Conservation (phyloP, 2,797 vertebrate genomes). For the Eospalax fontanierii region DNA sequence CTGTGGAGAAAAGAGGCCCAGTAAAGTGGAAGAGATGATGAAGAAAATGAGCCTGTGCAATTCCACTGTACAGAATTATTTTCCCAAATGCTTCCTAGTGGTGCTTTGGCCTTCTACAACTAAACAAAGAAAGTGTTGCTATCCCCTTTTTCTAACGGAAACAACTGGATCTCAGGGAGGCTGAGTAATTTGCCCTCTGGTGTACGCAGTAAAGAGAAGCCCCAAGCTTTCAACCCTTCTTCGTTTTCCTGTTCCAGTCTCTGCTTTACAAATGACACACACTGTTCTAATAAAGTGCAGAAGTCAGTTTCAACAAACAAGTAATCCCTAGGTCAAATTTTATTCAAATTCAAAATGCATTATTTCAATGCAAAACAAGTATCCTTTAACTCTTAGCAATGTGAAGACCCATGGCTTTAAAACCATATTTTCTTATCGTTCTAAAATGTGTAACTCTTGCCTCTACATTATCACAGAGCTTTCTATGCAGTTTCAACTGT, state of each 20-base stretch:
- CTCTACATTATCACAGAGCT: not conserved
- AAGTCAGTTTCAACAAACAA: not conserved
- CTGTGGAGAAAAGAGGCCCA: not conserved
- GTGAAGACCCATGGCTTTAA: not conserved
- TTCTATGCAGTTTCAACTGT: not conserved
- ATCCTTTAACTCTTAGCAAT: not conserved
- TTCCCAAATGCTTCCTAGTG: not conserved
- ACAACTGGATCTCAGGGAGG: not conserved
- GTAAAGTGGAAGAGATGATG: not conserved
- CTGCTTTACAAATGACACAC: not conserved
- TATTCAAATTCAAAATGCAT: constrained; percentile 6
- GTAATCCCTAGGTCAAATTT: not conserved
- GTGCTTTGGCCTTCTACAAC: not conserved
- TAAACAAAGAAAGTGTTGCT: not conserved
- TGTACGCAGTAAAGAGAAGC: not conserved
- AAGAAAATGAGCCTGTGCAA: not conserved
- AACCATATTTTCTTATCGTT: not conserved
- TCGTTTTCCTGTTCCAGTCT: not conserved
- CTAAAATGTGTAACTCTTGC: not conserved
- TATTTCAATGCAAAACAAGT: not conserved
- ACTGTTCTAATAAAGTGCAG: not conserved
- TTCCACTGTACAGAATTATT: not conserved
- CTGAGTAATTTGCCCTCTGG: not conserved
- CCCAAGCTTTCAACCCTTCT: not conserved
- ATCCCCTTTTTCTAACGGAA: not conserved